These are phyloP conservation scores for Poliocrania exsul DNA, from an alignment of 2,797 vertebrate species.

Conservation along the genomic window DNA sequence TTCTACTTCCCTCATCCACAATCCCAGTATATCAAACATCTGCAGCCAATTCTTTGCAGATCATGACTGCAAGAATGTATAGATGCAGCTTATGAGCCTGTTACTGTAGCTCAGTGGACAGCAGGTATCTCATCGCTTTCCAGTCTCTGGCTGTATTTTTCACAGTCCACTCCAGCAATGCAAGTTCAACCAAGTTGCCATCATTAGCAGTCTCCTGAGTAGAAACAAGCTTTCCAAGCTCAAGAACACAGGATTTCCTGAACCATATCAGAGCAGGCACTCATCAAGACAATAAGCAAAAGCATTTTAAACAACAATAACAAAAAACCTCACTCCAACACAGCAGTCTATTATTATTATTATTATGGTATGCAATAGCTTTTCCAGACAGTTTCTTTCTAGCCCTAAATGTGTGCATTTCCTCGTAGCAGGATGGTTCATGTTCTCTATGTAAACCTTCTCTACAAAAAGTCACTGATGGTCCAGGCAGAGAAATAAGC, in stretches of 20 bases:
- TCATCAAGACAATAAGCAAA: constrained; percentile 32
- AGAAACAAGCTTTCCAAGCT: constrained; percentile 8
- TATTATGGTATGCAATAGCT: background rate
- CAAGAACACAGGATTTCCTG: constrained; percentile 64
- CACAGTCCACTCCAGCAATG: background rate
- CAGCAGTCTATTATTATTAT: background rate
- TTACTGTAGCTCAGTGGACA: background rate
- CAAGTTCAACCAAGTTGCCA: background rate
- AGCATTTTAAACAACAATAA: background rate
- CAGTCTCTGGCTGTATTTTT: background rate
- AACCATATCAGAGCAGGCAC: constrained; percentile 29
- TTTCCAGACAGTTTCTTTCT: constrained; percentile 32
- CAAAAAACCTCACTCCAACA: background rate
- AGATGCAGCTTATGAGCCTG: background rate
- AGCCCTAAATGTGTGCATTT: background rate
- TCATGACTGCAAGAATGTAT: background rate
- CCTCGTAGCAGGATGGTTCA: background rate
- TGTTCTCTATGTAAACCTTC: background rate
- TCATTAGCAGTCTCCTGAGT: background rate
- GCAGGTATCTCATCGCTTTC: background rate
- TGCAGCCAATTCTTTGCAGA: background rate
- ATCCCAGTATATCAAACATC: background rate
- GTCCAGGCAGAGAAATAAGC: background rate
- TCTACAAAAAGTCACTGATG: background rate
- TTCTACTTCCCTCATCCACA: background rate